Percentiles rank a stretch among this genome's conserved stretches.
These are phyloP conservation scores for Danio choprae DNA, from an alignment of 2,797 vertebrate species.

Conservation along the genomic window DNA sequence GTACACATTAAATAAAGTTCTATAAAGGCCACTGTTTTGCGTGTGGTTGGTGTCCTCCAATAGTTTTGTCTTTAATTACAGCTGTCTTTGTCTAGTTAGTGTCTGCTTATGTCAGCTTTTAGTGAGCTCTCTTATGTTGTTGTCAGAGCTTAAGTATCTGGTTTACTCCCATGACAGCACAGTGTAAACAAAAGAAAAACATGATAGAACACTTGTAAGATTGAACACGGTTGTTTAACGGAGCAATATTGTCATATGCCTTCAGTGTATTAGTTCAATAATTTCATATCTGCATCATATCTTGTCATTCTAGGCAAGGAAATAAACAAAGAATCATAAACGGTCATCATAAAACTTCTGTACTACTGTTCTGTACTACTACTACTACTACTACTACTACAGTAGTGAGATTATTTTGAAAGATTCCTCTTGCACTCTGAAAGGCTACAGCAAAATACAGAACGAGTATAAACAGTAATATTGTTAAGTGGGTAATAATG, in stretches of 20 bases:
- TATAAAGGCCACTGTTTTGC: not conserved
- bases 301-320: not conserved
- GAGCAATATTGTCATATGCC: not conserved
- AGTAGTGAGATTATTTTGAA: not conserved
- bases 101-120: not conserved
- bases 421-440: not conserved
- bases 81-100: not conserved
- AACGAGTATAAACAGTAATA: too few species aligned
- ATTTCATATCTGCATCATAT: too few species aligned
- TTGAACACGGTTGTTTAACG: conserved; percentile 4
- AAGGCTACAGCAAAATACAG: too few species aligned
- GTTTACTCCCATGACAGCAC: not conserved
- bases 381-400: too few species aligned
- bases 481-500: too few species aligned
- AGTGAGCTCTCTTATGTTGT: not conserved
- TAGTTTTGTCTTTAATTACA: conserved; percentile 6
- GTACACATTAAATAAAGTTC: not conserved
- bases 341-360: not conserved
- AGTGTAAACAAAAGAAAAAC: not conserved
- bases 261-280: not conserved
- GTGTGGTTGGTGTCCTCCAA: not conserved
- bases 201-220: not conserved
- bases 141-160: conserved; percentile 2
- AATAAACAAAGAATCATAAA: not conserved
- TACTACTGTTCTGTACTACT: too few species aligned